Evolutionary conservation across 1,140 invertebrate genomes (phyloP), one percentile per base, ranked within the genome.

Genomic region (Cepaea nemoralis): DNA sequence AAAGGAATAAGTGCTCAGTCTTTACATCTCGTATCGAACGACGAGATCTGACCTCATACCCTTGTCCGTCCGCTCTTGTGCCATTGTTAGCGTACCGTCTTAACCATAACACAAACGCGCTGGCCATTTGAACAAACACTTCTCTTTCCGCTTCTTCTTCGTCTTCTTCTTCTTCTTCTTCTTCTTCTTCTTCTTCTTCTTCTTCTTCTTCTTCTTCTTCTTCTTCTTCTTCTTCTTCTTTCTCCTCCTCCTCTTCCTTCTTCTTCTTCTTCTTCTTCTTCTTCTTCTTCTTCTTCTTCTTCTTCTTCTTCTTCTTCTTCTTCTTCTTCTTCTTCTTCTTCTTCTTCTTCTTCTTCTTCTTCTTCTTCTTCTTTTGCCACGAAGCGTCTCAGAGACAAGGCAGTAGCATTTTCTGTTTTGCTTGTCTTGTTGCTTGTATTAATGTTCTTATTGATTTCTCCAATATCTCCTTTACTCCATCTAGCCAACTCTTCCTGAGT

Each of bases 211-310:
- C 67, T 31, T 69, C 67, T 31, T 69, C 67, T 31, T 69, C 67
- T 31, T 69, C 67, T 31, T 69, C 67, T 31, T 69, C 67, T 31
- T 69, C 67, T 31, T 69, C 67, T 31, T 69, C 67, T 31, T 31
- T 33, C 67, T 31, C 31, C 67, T 31, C 31, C 67, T 31, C 31
- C 67, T 31, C 31, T 31, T 31, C 33, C 67, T 69, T 69, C 31
- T 69, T 69, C 67, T 69, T 69, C 67, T 69, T 69, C 67, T 69
- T 69, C 67, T 69, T 69, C 67, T 69, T 69, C 67, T 69, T 69
- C 67, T 69, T 69, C 67, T 69, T 69, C 67, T 69, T 69, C 67
- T 69, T 69, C 67, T 69, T 69, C 67, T 69, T 69, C 67, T 69
- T 69, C 67, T 69, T 69, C 67, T 69, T 69, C 67, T 69, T 69